Conservation (phyloP, 2,113 vertebrate genomes). For the Poeciliopsis prolifica region DNA sequence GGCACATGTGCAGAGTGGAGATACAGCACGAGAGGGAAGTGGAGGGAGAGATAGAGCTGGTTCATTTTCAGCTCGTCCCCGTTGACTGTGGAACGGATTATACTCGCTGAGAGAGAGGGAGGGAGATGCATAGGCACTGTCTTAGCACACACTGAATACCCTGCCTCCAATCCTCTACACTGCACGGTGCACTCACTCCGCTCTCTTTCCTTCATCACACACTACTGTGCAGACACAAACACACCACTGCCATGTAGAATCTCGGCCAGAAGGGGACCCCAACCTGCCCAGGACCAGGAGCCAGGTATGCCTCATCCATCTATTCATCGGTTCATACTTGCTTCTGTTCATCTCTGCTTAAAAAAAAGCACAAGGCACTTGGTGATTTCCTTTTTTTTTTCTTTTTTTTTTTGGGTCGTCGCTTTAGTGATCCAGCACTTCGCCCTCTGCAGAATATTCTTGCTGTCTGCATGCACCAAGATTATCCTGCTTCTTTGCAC, state of each 20-base stretch:
- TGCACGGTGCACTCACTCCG: slow-evolving; percentile 62
- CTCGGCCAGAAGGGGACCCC: slow-evolving; percentile 54
- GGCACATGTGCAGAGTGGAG: slow-evolving; percentile 72
- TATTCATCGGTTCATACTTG: slow-evolving; percentile 10
- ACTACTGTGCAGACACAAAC: slow-evolving; percentile 38
- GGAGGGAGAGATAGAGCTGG: slow-evolving; percentile 62
- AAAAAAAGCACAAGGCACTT: slow-evolving; percentile 23
- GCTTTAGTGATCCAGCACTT: slow-evolving; percentile 39
- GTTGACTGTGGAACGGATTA: slow-evolving; percentile 74
- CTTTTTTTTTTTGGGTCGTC: slow-evolving; percentile 7
- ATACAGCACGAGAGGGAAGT: slow-evolving; percentile 67
- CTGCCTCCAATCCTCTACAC: slow-evolving; percentile 65
- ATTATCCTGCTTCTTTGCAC: slow-evolving; percentile 69
- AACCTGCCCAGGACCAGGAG: slow-evolving; percentile 61
- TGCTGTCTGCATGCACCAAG: slow-evolving; percentile 66
- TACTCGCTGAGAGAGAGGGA: slow-evolving; percentile 40
- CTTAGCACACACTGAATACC: slow-evolving; percentile 60
- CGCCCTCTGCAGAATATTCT: slow-evolving; percentile 58
- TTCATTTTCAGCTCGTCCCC: slow-evolving; percentile 74
- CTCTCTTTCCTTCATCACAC: slow-evolving; percentile 32
- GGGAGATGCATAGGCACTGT: slow-evolving; percentile 45
- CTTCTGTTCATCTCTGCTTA: slow-evolving; percentile 10
- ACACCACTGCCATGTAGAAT: slow-evolving; percentile 65
- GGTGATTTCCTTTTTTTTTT: slow-evolving; percentile 21
- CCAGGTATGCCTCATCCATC: slow-evolving; percentile 66